phyloP scores from a whole-genome alignment of 2,888 invertebrate species.

The Xestia sexstrigata region DNA sequence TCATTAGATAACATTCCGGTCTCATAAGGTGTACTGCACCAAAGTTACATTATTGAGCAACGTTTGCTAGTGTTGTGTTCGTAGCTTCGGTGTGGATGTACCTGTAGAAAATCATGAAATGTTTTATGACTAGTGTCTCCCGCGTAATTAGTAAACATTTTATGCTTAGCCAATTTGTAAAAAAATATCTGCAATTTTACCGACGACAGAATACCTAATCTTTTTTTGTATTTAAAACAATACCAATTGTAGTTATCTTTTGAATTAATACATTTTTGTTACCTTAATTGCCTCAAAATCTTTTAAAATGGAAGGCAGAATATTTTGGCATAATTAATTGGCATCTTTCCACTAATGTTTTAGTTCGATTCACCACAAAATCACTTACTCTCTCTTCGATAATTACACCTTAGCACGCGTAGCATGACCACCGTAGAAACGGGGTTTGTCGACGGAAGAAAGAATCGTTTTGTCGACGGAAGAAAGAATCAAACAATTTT shows the following conservation, averaged over 20 bases:
- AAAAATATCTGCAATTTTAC: not conserved
- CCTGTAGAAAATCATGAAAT: slow-evolving; percentile 1
- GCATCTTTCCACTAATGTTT: slow-evolving; percentile 14
- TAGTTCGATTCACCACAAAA: not conserved
- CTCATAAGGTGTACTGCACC: not conserved
- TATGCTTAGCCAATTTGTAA: not conserved
- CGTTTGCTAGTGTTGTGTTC: not conserved
- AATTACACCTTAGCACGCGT: not conserved
- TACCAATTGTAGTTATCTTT: not conserved
- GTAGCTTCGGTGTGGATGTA: not conserved
- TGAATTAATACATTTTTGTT: slow-evolving; percentile 10
- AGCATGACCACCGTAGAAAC: too few species aligned
- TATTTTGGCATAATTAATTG: slow-evolving; percentile 22
- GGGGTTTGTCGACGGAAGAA: too few species aligned
- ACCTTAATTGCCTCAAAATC: too few species aligned
- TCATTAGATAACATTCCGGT: not conserved
- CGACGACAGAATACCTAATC: not conserved
- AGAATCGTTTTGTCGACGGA: too few species aligned
- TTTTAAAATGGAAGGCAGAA: slow-evolving; percentile 11
- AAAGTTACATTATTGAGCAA: not conserved
- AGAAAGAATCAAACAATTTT: too few species aligned
- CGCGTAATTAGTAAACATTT: not conserved
- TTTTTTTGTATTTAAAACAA: not conserved
- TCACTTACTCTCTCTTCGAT: not conserved
- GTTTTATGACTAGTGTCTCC: not conserved